phyloP scores from a whole-genome alignment of 2,113 vertebrate genomes.

The Pseudopodoces humilis region DNA sequence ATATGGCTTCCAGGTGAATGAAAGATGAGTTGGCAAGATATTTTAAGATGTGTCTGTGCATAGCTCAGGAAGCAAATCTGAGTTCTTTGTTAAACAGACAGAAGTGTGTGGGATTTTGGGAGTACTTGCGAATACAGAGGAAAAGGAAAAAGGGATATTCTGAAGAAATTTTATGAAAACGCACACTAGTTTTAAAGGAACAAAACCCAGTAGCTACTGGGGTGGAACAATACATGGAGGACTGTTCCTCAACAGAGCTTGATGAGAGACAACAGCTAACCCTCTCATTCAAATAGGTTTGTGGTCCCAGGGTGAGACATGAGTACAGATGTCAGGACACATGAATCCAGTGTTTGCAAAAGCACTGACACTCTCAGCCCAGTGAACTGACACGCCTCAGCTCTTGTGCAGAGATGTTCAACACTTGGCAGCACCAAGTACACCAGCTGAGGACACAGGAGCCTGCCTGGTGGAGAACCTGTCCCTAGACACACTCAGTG shows the following conservation, averaged over 20 bases:
- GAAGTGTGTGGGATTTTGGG: neutral
- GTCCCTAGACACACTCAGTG: neutral
- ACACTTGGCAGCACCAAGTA: neutral
- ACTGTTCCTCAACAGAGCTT: neutral
- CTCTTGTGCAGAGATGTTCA: neutral
- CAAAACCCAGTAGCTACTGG: neutral
- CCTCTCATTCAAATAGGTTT: fast-evolving
- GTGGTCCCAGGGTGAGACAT: neutral
- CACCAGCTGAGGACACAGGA: neutral
- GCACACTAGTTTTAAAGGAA: neutral
- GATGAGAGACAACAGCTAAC: neutral
- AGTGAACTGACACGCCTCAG: neutral
- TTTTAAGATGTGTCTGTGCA: neutral
- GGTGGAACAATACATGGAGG: neutral
- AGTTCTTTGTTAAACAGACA: neutral
- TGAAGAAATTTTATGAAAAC: neutral
- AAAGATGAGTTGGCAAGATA: neutral
- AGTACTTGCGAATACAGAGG: neutral
- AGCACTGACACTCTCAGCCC: neutral
- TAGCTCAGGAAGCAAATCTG: neutral
- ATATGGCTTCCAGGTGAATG: neutral
- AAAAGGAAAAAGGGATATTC: neutral
- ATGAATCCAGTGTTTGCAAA: neutral
- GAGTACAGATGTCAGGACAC: neutral
- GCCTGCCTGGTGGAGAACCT: neutral